These are phyloP conservation scores for Capitulum mitella DNA, from an alignment of 2,888 invertebrate genomes.

Conservation along the genomic window DNA sequence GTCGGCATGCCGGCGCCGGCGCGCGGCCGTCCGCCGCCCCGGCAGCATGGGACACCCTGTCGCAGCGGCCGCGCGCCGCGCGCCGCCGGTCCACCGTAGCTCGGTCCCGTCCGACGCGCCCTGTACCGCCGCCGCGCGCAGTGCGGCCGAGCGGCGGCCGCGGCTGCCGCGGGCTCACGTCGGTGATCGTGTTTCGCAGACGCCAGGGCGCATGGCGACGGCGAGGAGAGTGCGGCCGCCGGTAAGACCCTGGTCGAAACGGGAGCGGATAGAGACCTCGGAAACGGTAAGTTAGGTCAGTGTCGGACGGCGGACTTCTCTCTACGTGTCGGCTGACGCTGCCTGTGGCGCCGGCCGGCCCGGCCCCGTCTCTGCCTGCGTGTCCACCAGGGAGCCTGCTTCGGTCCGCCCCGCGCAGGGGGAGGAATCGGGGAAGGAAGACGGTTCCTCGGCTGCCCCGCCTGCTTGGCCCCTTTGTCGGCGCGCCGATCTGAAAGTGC, in stretches of 20 bases:
- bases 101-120: neutral
- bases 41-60: too few relatives aligned
- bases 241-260: conserved; percentile 26
- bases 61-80: too few relatives aligned
- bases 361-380: too few relatives aligned
- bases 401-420: too few relatives aligned
- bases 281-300: conserved; percentile 30
- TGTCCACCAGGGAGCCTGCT: too few relatives aligned
- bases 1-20: neutral
- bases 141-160: neutral
- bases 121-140: neutral
- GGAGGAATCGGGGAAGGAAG: too few relatives aligned
- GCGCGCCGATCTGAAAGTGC: too few relatives aligned
- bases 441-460: too few relatives aligned
- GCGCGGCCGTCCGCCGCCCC: too few relatives aligned
- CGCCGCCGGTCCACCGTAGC: neutral
- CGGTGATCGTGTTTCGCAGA: conserved; percentile 32
- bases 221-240: conserved; percentile 33
- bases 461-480: too few relatives aligned
- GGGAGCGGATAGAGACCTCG: conserved; percentile 28
- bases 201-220: conserved; percentile 32
- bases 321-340: conserved; percentile 13
- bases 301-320: neutral
- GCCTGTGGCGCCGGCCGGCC: neutral
- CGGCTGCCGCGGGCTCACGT: conserved; percentile 27